Evolutionary conservation across 2,113 vertebrate genomes (phyloP), one percentile per base, ranked within the genome.

Genomic region (Corapipo altera): DNA sequence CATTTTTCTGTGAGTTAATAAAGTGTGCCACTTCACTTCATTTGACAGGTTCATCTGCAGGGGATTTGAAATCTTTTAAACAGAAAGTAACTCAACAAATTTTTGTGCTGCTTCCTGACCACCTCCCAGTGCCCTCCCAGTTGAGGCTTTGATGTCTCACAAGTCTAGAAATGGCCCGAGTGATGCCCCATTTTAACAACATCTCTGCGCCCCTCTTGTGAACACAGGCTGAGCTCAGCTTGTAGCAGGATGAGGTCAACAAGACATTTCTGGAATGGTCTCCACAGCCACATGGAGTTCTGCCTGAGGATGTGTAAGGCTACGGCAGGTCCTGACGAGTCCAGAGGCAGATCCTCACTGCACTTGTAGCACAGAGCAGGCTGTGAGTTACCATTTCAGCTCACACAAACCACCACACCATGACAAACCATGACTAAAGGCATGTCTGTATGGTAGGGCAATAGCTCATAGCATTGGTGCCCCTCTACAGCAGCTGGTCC

Each of bases 111-210:
- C n/a, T 93, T 65, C 32, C 72, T 77, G 43, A 62, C 24, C 21
- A 22, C 14, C 30, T 90, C 64, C 81, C 39, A 80, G 55, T 7
- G 64, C 35, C 64, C 43, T 58, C 64, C 59, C 48, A 83, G 72
- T 16, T 58, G 71, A 79, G 58, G 58, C 64, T 88, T 55, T 0
- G 1, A 43, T 43, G 46, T 35, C 51, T 87, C 0, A 0, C 37
- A 65, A 67, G 48, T 73, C 54, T 33, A 81, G 41, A 72, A 86
- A 18, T 2, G 4, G 76, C 58, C 62, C 32, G 64, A 52, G 26
- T 2, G 24, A 91, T 49, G 69, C 39, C 67, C 15, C 0, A 0
- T 44, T 72, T 86, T 54, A 82, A 51, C 23, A 54, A 64, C 1
- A 12, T 16, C 55, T 57, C 84, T 33, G 48, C 0, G 1, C 33